Percentiles rank a stretch among this genome's conserved stretches.
phyloP scores from a whole-genome alignment of 2,797 vertebrate species.

The Steatocranus sp. region DNA sequence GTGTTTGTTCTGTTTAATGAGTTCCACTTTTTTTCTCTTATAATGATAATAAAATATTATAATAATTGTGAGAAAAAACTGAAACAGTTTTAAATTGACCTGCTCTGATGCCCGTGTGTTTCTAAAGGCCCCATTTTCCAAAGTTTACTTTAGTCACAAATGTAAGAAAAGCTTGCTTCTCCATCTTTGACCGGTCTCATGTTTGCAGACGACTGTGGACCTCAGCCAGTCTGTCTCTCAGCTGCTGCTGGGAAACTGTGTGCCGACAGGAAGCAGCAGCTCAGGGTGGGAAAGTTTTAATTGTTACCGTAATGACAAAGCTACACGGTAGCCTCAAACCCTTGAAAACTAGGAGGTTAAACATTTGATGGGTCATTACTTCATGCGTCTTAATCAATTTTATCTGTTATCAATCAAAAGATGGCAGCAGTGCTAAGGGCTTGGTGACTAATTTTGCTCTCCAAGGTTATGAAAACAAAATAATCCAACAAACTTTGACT shows the following conservation, averaged over 20 bases:
- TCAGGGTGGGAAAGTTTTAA: not conserved
- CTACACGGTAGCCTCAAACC: not conserved
- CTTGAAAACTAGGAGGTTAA: not conserved
- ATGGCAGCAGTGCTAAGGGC: too few species aligned
- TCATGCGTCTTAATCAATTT: not conserved
- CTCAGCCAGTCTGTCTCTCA: conserved; percentile 4
- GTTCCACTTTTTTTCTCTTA: not conserved
- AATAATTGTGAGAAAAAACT: not conserved
- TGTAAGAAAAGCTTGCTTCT: not conserved
- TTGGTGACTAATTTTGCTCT: not conserved
- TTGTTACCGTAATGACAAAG: not conserved
- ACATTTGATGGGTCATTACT: not conserved
- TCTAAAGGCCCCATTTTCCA: not conserved
- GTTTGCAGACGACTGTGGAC: conserved; percentile 5
- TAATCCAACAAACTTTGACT: not conserved
- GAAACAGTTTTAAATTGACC: not conserved
- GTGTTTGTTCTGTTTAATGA: not conserved
- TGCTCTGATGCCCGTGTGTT: not conserved
- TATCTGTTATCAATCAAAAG: not conserved
- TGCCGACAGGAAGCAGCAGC: not conserved
- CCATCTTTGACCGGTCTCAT: not conserved
- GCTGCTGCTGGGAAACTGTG: not conserved
- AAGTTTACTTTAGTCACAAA: not conserved
- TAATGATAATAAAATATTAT: not conserved
- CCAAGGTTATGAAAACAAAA: not conserved